These are phyloP conservation scores for Syritta pipiens DNA, from an alignment of 2,888 invertebrate species.

Conservation along the genomic window DNA sequence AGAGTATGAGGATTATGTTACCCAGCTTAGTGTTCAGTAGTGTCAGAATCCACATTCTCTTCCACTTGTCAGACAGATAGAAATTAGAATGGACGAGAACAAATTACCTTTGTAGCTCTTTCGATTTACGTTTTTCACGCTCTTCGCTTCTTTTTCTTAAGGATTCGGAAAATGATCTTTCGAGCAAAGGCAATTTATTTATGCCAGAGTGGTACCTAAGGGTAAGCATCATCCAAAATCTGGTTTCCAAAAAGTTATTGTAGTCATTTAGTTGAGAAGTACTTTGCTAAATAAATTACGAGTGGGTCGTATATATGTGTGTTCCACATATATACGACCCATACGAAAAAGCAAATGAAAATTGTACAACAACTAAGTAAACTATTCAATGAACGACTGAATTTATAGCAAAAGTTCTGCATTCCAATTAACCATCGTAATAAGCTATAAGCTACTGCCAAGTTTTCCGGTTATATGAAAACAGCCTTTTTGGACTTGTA, in stretches of 20 bases:
- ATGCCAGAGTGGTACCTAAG: neutral
- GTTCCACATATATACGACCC: too few relatives aligned
- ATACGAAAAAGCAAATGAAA: too few relatives aligned
- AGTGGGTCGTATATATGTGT: neutral
- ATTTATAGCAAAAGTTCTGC: too few relatives aligned
- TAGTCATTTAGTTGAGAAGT: slow-evolving; percentile 31
- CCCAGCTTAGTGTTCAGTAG: slow-evolving; percentile 29
- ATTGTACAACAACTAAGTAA: too few relatives aligned
- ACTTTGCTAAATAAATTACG: slow-evolving; percentile 30
- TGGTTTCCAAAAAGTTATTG: slow-evolving; percentile 29
- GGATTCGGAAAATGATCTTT: slow-evolving; percentile 7
- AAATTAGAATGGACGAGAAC: slow-evolving; percentile 59
- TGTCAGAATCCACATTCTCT: slow-evolving; percentile 37
- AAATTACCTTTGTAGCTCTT: slow-evolving; percentile 61
- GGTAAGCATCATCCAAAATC: slow-evolving; percentile 20
- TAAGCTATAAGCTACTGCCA: too few relatives aligned
- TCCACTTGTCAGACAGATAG: slow-evolving; percentile 46
- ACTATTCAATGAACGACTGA: too few relatives aligned
- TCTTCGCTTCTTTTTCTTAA: slow-evolving; percentile 22
- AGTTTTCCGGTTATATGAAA: too few relatives aligned
- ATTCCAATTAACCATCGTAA: too few relatives aligned
- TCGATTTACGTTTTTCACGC: slow-evolving; percentile 44
- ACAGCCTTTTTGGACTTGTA: too few relatives aligned
- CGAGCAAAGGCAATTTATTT: slow-evolving; percentile 47
- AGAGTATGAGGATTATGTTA: slow-evolving; percentile 33